Evolutionary conservation across 1,140 invertebrate species (phyloP), one percentile per base, ranked within the genome.

Genomic region (Melitaea cinxia): DNA sequence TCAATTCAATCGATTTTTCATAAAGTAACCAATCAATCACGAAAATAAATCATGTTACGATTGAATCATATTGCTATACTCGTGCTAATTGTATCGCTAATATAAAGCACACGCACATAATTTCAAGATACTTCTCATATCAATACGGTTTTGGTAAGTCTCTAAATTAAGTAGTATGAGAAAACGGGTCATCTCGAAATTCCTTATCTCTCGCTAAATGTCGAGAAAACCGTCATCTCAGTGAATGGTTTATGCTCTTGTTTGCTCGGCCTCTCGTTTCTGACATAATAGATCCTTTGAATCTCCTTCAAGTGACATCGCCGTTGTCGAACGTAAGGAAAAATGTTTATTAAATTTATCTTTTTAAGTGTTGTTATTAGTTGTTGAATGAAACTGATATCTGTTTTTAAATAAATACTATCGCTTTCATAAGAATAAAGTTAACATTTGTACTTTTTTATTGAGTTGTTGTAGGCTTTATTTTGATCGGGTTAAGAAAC

Each of bases 161-260:
- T 42, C 26, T 17, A 14, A 37, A 62, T 49, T 62, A 28, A 62
- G 12, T 33, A 24, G 24, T 54, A 7, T 4, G 21, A 30, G 61
- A 56, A 63, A 63, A 55, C 35, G 50, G 52, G 39, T 3, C 61
- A 1, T 30, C 37, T 56, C 39, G 30, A 56, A 49, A 49, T 56
- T 56, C 42, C 61, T 63, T 63, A 63, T 63, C 61, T 42, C 12
- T 23, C 33, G 21, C 39, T 23, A 50, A 56, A 53, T 30, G 52
- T 42, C 37, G 54, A 56, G 4, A 4, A 15, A 55, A 28, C 35
- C 21, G 35, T 10, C n/a, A 17, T 37, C 42, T 53, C 9, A 37
- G 52, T 56, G 33, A 61, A 65, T 69, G 67, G 60, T 69, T 69
- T 65, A 68, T 68, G 49, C 28, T 64, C 33, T 69, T 60, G 67